Evolutionary conservation across 2,888 invertebrate species (phyloP), one percentile per base, ranked within the genome.

Genomic region (Epirrhoe tristata): DNA sequence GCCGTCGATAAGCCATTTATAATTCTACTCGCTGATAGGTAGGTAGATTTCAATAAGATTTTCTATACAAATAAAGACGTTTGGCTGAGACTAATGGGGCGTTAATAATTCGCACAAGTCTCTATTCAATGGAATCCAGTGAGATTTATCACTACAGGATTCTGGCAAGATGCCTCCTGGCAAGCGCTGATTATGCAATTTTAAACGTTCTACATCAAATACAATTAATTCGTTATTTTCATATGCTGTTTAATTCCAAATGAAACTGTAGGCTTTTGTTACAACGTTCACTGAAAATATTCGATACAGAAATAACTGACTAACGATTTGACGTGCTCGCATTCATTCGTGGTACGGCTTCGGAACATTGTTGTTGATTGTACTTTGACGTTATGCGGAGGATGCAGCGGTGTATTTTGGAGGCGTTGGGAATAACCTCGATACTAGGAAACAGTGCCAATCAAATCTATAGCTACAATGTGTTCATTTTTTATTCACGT

Each of bases 151-250:
- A 86, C 88, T 88, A 88, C 90, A 89, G 89, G 82, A 81, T 86
- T 80, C 89, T 92, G 93, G 93, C 92, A 92, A 89, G 86, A 87
- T 91, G 91, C 92, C 92, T 86, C 84, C 85, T 91, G 90, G 91
- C 90, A 89, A 78, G 74, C 81, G 83, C 82, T 86, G 87, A 88
- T 89, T 86, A 87, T 86, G 87, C 88, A 89, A 78, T 86, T 85
- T 86, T 88, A 79, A 85, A 85, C 80, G 81, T 79, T 75, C 71
- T 76, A 78, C 72, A 76, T 78, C 72, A 78, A 76, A 79, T 75
- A 79, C 78, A 85, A 85, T 85, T 81, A 81, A 77, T 68, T 71
- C 63, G 54, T 67, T 74, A 69, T 69, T 69, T 69, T 63, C 71
- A 70, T 72, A 74, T 70, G 68, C 72, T 60, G 67, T 48, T 67